Evolutionary conservation across 1,140 invertebrate species (phyloP).

Genomic region (Amyelois transitella): DNA sequence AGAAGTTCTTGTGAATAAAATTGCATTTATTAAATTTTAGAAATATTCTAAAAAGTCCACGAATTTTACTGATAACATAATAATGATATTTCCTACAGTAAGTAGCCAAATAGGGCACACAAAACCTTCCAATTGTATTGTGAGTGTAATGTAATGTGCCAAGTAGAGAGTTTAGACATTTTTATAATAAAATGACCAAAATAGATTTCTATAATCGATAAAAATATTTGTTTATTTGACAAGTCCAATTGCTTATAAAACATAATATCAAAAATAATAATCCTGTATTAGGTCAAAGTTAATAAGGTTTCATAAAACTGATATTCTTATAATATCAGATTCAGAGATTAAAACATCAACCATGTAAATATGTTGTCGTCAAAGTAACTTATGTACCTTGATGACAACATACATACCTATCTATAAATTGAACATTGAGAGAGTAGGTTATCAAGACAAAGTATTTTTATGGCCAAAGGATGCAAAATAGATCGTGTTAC

Average conservation of each 20-base stretch:
- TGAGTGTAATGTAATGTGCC: conserved; percentile 20
- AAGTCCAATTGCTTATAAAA: neutral
- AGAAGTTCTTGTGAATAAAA: neutral
- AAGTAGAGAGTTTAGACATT: conserved; percentile 20
- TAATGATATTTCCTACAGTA: neutral
- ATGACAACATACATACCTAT: no score
- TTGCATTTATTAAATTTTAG: neutral
- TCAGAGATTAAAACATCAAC: no score
- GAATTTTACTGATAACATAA: neutral
- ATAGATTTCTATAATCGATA: conserved; percentile 4
- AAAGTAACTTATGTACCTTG: no score
- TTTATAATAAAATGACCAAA: conserved; percentile 21
- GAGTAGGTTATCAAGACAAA: no score
- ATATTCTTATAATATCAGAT: no score
- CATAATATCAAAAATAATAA: no score
- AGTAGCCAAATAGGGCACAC: neutral
- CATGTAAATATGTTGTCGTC: no score
- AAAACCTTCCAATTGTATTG: conserved; percentile 1
- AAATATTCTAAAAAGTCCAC: neutral
- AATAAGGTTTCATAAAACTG: no score
- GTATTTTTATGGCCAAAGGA: no score
- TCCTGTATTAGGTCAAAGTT: no score
- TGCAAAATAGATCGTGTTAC: no score
- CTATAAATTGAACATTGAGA: no score
- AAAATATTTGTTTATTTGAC: neutral